A percentile compares a stretch with the other conserved stretches of the same genome.
Conservation (phyloP, 2,797 vertebrate genomes). For the Emys orbicularis region DNA sequence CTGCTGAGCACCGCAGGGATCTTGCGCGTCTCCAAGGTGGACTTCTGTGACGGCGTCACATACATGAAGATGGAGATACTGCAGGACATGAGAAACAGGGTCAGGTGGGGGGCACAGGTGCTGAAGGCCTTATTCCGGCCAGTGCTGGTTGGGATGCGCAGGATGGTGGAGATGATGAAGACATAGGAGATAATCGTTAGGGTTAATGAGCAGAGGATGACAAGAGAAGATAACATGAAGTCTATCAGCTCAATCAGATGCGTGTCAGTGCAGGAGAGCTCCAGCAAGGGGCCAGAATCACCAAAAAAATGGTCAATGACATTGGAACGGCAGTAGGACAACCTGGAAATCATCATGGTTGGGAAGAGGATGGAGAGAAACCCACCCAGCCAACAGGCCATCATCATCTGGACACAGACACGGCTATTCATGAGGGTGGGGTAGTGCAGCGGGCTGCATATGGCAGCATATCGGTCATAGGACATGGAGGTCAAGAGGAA, state of each 20-base stretch:
- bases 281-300: slow-evolving; percentile 45
- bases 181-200: slow-evolving; percentile 40
- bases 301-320: slow-evolving; percentile 61
- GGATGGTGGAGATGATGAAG: slow-evolving; percentile 52
- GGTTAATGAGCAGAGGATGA: not conserved
- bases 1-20: not conserved
- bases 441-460: slow-evolving; percentile 55
- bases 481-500: slow-evolving; percentile 37
- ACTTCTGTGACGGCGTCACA: not conserved
- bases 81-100: not conserved
- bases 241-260: slow-evolving; percentile 15
- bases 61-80: slow-evolving; percentile 7
- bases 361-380: not conserved
- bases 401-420: not conserved
- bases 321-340: slow-evolving; percentile 7
- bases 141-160: slow-evolving; percentile 48
- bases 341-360: not conserved
- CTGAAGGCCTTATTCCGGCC: slow-evolving; percentile 67
- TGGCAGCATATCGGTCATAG: slow-evolving; percentile 55
- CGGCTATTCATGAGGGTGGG: slow-evolving; percentile 7
- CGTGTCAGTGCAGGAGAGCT: slow-evolving; percentile 48
- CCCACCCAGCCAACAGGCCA: not conserved
- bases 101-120: slow-evolving; percentile 59
- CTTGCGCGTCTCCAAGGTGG: not conserved
- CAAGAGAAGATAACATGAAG: not conserved